Evolutionary conservation across 1,140 invertebrate species (phyloP).

Genomic region (Lucilia cuprina): DNA sequence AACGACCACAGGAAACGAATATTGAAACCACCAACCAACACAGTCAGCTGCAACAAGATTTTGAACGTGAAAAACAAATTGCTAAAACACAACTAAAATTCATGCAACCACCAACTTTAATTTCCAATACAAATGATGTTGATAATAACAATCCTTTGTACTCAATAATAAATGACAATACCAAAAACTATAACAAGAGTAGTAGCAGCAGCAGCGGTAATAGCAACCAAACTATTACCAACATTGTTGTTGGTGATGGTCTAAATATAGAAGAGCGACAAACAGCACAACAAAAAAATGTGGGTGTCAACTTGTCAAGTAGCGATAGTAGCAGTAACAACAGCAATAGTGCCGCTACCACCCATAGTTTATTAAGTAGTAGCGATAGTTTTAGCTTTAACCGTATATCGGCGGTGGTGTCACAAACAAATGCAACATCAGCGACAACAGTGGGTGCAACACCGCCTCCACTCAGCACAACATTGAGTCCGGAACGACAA

Average conservation of each 20-base stretch:
- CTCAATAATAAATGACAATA: slow-evolving; percentile 19
- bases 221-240: slow-evolving; percentile 31
- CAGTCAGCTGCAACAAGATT: slow-evolving; percentile 11
- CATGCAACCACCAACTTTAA: slow-evolving; percentile 46
- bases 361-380: not conserved
- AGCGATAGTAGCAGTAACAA: slow-evolving; percentile 42
- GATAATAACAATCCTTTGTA: slow-evolving; percentile 29
- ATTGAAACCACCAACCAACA: not conserved
- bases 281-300: not conserved
- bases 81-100: not conserved
- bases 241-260: slow-evolving; percentile 28
- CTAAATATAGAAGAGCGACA: not conserved
- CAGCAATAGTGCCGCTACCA: slow-evolving; percentile 37
- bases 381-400: slow-evolving; percentile 26
- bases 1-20: not conserved
- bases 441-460: not conserved
- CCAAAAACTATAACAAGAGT: not conserved
- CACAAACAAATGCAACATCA: slow-evolving; percentile 30
- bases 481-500: slow-evolving; percentile 52
- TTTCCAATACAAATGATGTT: slow-evolving; percentile 56
- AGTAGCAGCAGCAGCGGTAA: slow-evolving; percentile 39
- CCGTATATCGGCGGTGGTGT: slow-evolving; percentile 19
- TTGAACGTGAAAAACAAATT: slow-evolving; percentile 37
- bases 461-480: slow-evolving; percentile 50
- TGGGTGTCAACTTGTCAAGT: not conserved